Evolutionary conservation across 2,888 invertebrate species (phyloP).

Genomic region (Lithodes maja): DNA sequence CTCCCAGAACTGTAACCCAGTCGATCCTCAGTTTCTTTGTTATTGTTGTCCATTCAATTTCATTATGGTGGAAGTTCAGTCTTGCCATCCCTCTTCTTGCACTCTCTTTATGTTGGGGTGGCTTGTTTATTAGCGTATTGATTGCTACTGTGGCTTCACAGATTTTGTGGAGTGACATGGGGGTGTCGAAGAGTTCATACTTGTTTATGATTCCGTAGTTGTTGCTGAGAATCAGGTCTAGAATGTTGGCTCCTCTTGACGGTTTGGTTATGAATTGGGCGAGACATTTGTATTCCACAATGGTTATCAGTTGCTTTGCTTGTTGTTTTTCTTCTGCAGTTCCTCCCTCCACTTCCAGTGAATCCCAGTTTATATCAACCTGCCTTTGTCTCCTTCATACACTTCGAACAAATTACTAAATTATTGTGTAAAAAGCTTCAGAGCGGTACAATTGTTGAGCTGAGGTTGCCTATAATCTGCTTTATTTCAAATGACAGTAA

Average conservation of each 20-base stretch:
- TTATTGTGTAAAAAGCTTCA: too few species aligned
- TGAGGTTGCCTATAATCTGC: too few species aligned
- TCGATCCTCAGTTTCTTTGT: background rate
- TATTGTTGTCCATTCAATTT: background rate
- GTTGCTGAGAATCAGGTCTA: conserved; percentile 10
- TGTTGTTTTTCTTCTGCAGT: conserved; percentile 4
- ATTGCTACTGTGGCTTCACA: background rate
- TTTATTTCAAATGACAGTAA: too few species aligned
- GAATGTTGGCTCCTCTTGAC: conserved; percentile 1
- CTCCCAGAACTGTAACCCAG: background rate
- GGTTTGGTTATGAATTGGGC: background rate
- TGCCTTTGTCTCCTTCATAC: too few species aligned
- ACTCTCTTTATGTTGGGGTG: background rate
- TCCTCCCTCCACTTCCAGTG: background rate
- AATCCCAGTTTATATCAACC: conserved; percentile 5
- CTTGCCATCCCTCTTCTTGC: background rate
- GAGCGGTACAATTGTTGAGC: too few species aligned
- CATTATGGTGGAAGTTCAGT: conserved; percentile 1
- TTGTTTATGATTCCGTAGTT: background rate
- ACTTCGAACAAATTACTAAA: too few species aligned
- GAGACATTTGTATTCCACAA: background rate
- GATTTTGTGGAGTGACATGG: background rate
- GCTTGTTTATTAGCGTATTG: background rate
- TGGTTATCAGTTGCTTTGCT: background rate
- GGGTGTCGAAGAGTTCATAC: background rate